Base-by-base conservation (phyloP, 2,888 invertebrate species). In the Synergus laeviventris region DNA sequence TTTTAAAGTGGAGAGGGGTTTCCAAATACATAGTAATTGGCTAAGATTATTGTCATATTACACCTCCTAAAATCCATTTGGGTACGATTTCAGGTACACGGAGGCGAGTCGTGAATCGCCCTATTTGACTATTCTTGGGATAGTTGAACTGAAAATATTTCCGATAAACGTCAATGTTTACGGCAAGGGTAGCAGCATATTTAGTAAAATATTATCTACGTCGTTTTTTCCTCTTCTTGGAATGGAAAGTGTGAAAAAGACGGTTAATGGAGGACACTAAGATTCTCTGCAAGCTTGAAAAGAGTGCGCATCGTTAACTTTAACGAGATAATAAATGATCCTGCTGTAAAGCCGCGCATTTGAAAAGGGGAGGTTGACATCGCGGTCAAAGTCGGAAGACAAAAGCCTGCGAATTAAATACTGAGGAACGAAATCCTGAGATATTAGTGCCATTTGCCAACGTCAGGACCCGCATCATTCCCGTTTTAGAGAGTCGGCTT, bases 301-400 rank as follows among this genome's bases (percentile, higher is more conserved):
- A 70, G 49, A 70, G 45, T 45, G 70, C 49, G 12, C 70, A 21
- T 70, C 70, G 70, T 70, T 70, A 70, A 70, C 49, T 70, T 70
- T 70, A 70, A 70, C 49, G 70, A 70, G 70, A 70, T 70, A 54
- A 70, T 70, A 70, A 70, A 70, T 70, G 70, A 36, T 49, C 36
- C 31, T 12, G 49, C 49, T 70, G 49, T 70, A 36, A 70, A 49
- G 70, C 31, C 70, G 70, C 24, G 49, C 70, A 70, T 70, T 54
- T 70, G 49, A 70, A 49, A 70, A 70, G 49, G 16, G 5, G 11
- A 24, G 24, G 49, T 31, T n/a, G 49, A 54, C 70, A n/a, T 70
- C 49, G 70, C 31, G 31, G 70, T 70, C 45, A 31, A 31, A 70
- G 24, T 11, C 24, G 11, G 42, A 66, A 70, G 70, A 70, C 70